Evolutionary conservation across 92 coral and sea anemone species (phyloP), one percentile per base, ranked within the genome.

Genomic region (Montipora capitata): DNA sequence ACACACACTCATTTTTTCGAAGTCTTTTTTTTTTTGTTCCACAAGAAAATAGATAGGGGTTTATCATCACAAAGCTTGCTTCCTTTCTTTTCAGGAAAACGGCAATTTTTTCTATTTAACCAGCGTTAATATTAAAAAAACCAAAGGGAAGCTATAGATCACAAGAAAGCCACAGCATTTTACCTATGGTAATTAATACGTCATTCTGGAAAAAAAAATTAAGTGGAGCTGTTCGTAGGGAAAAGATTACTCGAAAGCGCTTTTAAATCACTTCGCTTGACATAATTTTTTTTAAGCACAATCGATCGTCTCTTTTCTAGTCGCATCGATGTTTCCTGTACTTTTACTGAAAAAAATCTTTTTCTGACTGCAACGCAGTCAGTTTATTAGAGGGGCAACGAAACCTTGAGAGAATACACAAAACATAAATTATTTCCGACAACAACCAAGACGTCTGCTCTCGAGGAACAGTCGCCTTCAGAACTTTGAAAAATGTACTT

Each of bases 221-320:
- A 81, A 70, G 76, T 59, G 79, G 79, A 4, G 41, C 79, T 27
- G 35, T 27, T 27, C 40, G 58, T 74, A 59, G 18, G 72, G 40
- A 27, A 20, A 20, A 67, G 87, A 73, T 83, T 72, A 72, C 40
- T 39, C 57, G 56, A 83, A 83, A 83, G 74, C 79, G 76, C 79
- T 72, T 83, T n/a, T n/a, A n/a, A 59, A 73, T 72, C 78, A 62
- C 59, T 49, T 83, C 79, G 87, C 87, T 72, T 83, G 87, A 83
- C 87, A 82, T 68, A 82, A 5, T 61, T 16, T 17, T 16, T 16
- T 63, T 63, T 63, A 63, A 63, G 44, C 13, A 43, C 38, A 43
- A 4, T 16, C 20, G 52, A 45, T 54, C 56, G 59, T 69, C 45
- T 72, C 61, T 61, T 72, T 17, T 44, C 20, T 72, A 70, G 57